Evolutionary conservation across 2,113 vertebrate species (phyloP).

Genomic region (Esox niger): DNA sequence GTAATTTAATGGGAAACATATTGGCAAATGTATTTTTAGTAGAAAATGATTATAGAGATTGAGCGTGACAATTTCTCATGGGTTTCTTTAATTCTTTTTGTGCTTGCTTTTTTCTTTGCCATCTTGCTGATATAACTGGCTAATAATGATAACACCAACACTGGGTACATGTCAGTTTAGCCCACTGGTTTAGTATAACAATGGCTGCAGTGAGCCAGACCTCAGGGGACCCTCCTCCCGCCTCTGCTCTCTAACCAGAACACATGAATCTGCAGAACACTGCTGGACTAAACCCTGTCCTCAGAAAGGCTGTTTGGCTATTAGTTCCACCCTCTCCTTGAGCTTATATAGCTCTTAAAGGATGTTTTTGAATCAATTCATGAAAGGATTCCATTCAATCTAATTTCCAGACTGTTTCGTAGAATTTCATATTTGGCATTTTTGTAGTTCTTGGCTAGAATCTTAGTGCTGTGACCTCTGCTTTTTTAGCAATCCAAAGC

Average conservation of each 20-base stretch:
- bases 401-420: conserved; percentile 23
- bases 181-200: conserved; percentile 52
- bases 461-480: background rate
- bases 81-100: background rate
- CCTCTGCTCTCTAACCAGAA: conserved; percentile 43
- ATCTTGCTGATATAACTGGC: background rate
- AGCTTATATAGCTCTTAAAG: conserved; percentile 43
- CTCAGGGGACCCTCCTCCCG: conserved; percentile 32
- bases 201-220: conserved; percentile 48
- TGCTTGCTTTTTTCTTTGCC: background rate
- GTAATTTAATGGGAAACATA: background rate
- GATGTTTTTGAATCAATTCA: conserved; percentile 48
- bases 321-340: conserved; percentile 15
- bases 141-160: conserved; percentile 5
- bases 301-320: conserved; percentile 24
- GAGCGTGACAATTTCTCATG: background rate
- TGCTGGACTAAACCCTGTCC: conserved; percentile 47
- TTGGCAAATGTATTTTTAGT: too few relatives aligned
- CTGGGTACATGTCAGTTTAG: conserved; percentile 36
- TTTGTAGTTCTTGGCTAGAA: background rate
- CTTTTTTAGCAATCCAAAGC: conserved; percentile 76
- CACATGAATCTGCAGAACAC: conserved; percentile 49
- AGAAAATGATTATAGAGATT: background rate
- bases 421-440: background rate
- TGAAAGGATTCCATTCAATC: conserved; percentile 56